Conservation (phyloP, 2,888 invertebrate species). For the Temnothorax rugatulus region DNA sequence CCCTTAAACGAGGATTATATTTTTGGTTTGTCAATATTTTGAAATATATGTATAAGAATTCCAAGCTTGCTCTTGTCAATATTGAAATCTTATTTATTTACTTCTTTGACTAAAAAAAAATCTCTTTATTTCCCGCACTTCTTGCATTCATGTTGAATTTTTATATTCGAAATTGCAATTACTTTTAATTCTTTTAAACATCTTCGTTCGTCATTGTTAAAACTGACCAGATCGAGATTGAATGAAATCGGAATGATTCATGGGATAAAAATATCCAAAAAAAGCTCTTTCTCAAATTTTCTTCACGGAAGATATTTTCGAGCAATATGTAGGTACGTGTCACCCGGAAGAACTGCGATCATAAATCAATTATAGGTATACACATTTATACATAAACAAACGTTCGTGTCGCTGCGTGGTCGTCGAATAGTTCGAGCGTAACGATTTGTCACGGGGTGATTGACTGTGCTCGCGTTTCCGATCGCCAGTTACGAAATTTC, state of each 20-base stretch:
- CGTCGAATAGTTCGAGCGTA: neutral
- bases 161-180: neutral
- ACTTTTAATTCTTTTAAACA: neutral
- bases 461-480: conserved; percentile 15
- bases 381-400: neutral
- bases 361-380: neutral
- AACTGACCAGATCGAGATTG: neutral
- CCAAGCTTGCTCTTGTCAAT: neutral
- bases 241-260: neutral
- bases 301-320: neutral
- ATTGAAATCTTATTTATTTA: neutral
- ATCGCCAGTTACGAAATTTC: conserved; percentile 47
- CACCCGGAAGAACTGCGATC: neutral
- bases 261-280: neutral
- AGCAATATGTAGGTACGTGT: neutral
- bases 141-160: neutral
- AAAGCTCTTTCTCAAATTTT: neutral
- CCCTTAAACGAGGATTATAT: neutral
- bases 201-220: neutral
- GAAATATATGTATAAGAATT: neutral
- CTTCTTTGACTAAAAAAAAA: neutral
- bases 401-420: neutral
- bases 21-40: neutral
- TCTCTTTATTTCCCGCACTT: neutral
- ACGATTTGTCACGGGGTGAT: neutral